These are phyloP conservation scores for Neotragus moschatus DNA, from an alignment of 2,113 vertebrate genomes.

Conservation along the genomic window DNA sequence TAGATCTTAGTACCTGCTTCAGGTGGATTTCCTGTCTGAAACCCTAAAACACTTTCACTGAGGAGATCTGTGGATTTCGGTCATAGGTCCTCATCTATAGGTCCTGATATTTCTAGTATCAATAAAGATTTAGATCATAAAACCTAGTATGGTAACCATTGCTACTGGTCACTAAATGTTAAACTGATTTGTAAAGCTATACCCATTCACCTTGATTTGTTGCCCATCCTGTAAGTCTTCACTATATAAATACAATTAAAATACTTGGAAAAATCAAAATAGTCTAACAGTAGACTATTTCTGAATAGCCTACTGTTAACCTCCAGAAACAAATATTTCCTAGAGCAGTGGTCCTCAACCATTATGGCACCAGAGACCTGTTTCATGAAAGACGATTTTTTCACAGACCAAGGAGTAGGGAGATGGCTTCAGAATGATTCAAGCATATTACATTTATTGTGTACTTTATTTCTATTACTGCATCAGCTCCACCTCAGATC, in stretches of 20 bases:
- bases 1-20: not conserved
- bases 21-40: not conserved
- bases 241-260: not conserved
- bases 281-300: not conserved
- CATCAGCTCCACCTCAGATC: not conserved
- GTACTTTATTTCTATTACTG: not conserved
- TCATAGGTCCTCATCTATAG: not conserved
- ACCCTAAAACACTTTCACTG: not conserved
- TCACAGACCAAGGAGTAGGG: not conserved
- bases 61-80: not conserved
- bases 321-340: not conserved
- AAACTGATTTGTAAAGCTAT: not conserved
- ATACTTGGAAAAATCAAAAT: not conserved
- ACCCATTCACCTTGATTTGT: not conserved
- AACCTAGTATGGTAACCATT: not conserved
- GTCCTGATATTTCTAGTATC: not conserved
- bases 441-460: not conserved
- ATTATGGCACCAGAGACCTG: not conserved
- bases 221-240: not conserved
- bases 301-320: not conserved
- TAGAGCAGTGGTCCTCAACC: not conserved
- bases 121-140: not conserved
- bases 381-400: not conserved
- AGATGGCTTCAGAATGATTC: not conserved
- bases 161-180: not conserved